These are phyloP conservation scores for Nomia melanderi DNA, from an alignment of 1,140 invertebrate species.

Conservation along the genomic window DNA sequence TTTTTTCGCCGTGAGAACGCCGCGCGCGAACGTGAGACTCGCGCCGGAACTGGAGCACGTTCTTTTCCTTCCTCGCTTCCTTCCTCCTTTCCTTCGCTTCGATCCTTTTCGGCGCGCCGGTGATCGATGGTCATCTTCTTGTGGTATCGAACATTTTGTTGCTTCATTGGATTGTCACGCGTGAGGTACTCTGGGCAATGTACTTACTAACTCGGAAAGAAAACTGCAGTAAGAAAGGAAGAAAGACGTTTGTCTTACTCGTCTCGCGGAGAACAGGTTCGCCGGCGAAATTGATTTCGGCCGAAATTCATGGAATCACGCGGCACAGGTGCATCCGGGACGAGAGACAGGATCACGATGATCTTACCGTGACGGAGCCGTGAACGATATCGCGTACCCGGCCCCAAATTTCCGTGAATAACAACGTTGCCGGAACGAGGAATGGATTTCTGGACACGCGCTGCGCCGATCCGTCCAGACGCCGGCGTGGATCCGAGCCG, in stretches of 20 bases:
- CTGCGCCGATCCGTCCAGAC: constrained; percentile 3
- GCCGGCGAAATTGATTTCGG: no score
- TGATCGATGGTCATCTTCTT: no score
- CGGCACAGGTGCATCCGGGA: background rate
- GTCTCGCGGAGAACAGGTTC: no score
- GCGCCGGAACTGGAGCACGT: constrained; percentile 34
- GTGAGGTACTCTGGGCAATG: no score
- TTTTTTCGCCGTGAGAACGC: constrained; percentile 47
- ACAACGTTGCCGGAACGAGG: background rate
- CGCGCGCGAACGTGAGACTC: background rate
- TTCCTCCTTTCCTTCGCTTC: background rate
- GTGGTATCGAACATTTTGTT: no score
- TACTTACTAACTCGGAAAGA: no score
- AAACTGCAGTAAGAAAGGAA: no score
- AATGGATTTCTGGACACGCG: background rate
- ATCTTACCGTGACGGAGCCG: background rate
- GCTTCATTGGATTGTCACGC: no score
- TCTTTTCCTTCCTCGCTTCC: background rate
- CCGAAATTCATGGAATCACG: no score
- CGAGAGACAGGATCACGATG: background rate
- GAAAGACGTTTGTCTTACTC: no score
- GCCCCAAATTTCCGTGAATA: background rate
- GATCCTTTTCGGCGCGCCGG: no score
- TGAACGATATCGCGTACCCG: background rate
- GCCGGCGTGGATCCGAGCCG: background rate